Evolutionary conservation across 1,140 invertebrate genomes (phyloP).

Genomic region (Halesus radiatus): DNA sequence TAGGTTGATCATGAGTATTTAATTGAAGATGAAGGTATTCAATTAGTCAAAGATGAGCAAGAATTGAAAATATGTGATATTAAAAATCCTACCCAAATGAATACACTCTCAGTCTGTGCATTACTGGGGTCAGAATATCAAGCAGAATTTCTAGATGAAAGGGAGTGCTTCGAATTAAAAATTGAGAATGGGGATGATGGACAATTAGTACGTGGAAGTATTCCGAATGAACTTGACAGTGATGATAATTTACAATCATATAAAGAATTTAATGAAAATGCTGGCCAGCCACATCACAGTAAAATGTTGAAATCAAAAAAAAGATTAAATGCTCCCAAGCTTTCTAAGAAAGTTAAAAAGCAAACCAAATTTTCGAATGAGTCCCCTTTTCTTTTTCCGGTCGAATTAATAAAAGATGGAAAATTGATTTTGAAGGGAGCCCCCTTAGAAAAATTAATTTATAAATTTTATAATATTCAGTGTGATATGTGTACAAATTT

Average conservation of each 20-base stretch:
- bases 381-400: constrained; percentile 33
- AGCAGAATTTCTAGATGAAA: background rate
- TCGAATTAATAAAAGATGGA: constrained; percentile 48
- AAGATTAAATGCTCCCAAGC: background rate
- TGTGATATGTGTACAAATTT: constrained; percentile 26
- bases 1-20: background rate
- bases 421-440: constrained; percentile 45
- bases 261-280: background rate
- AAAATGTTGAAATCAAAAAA: background rate
- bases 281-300: background rate
- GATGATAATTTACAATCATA: background rate
- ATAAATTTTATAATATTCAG: constrained; percentile 42
- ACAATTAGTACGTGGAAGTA: background rate
- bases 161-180: background rate
- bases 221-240: background rate
- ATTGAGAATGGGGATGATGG: background rate
- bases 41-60: constrained; percentile 5
- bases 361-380: background rate
- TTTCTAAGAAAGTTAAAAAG: constrained; percentile 1
- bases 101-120: background rate
- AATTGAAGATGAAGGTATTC: background rate
- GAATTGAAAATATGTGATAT: background rate
- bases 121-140: constrained; percentile 1
- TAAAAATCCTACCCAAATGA: no score
- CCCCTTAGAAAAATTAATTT: constrained; percentile 34